Base-by-base conservation (phyloP, 2,888 invertebrate species). In the Diloba caeruleocephala region DNA sequence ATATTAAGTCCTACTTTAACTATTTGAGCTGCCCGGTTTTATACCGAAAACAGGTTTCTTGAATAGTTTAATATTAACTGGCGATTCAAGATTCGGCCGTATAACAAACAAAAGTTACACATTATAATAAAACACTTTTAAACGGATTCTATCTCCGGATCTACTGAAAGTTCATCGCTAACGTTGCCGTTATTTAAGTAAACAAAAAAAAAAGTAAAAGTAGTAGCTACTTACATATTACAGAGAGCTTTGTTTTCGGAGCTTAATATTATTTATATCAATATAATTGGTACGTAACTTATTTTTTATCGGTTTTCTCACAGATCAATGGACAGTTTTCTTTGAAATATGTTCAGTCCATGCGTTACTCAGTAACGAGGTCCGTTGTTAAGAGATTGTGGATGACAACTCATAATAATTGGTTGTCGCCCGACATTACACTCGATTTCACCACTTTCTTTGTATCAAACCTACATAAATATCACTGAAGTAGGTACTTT, bases 361-460 rank as follows among this genome's bases (percentile, higher is more conserved):
- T 42, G 34, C 50, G 45, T 70, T 52, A 50, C 32, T 33, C 57
- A 15, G 42, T 69, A 67, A 71, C 53, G 31, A 71, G 72, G 13
- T 8, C 34, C 41, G 45, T 54, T 55, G 55, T 52, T 37, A 59
- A 50, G 34, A 54, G 38, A 33, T 50, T 45, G 55, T 57, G 31
- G 52, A 54, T 28, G 34, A 52, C 55, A 56, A 28, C 19, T 61
- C 49, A 43, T 56, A 56, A 71, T 69, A 70, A 70, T 68, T 70
- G 60, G 51, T 46, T 42, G 39, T 50, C 34, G 29, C 21, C 45
- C 33, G 38, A 45, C 43, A 49, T 46, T 52, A 51, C 54, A 49
- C 23, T 45, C 52, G 52, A 55, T 59, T 71, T 71, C 69, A 64
- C 72, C 54, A 68, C 42, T 71, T 55, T 64, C 64, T 36, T 56